Evolutionary conservation across 64 coral and sea anemone genomes (phyloP).

Genomic region (Dendrophyllia cribrosa): DNA sequence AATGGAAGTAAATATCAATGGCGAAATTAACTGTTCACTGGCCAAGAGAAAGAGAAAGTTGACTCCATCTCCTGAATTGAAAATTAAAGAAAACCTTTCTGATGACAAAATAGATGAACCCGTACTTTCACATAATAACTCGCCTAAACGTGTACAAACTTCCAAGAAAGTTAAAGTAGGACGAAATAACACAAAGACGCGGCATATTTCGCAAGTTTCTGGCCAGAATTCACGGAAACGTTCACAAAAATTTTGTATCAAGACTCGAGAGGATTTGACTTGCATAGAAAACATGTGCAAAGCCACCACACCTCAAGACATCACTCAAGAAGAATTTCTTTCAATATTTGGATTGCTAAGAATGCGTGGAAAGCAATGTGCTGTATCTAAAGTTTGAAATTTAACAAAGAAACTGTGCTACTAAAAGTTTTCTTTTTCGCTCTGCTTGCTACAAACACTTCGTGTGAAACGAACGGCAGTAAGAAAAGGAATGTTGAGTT

Average conservation of each 20-base stretch:
- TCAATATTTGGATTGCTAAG: background rate
- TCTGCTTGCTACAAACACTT: too few relatives aligned
- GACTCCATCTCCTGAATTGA: background rate
- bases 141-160: background rate
- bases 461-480: too few relatives aligned
- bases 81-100: background rate
- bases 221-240: background rate
- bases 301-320: slow-evolving; percentile 5
- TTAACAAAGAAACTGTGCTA: too few relatives aligned
- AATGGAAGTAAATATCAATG: background rate
- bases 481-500: too few relatives aligned
- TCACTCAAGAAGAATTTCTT: slow-evolving; percentile 27
- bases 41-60: slow-evolving; percentile 7
- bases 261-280: background rate
- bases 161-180: background rate
- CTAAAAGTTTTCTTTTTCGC: too few relatives aligned
- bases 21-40: too few relatives aligned
- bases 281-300: background rate
- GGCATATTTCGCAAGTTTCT: background rate
- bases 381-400: too few relatives aligned
- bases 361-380: background rate
- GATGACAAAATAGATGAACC: background rate
- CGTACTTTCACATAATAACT: background rate
- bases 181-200: background rate
- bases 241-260: background rate